phyloP scores from a whole-genome alignment of 2,888 invertebrate genomes.

The Drosophila nr. perissopoda region DNA sequence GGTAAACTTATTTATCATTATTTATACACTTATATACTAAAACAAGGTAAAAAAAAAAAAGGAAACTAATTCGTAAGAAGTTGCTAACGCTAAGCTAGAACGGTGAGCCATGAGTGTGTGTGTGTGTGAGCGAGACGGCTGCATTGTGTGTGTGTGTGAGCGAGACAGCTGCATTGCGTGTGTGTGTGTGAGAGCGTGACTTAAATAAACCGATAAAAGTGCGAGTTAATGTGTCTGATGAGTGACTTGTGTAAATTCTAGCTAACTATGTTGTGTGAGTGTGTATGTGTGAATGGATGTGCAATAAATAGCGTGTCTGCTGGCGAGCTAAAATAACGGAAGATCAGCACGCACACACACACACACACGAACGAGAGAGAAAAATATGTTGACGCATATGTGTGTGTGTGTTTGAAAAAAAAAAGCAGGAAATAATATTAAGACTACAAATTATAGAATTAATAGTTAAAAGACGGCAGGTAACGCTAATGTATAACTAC shows the following conservation, averaged over 20 bases:
- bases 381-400: background rate
- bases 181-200: constrained; percentile 46
- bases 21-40: constrained; percentile 65
- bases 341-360: constrained; percentile 16
- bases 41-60: constrained; percentile 72
- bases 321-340: constrained; percentile 41
- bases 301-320: constrained; percentile 70
- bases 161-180: constrained; percentile 45
- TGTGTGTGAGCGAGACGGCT: constrained; percentile 40
- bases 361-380: constrained; percentile 8
- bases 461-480: constrained; percentile 53
- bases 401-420: constrained; percentile 11
- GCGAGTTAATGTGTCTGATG: constrained; percentile 19
- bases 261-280: constrained; percentile 44
- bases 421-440: constrained; percentile 30
- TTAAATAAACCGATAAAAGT: constrained; percentile 55
- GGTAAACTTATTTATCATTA: constrained; percentile 59
- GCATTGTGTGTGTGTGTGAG: constrained; percentile 27
- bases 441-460: constrained; percentile 36
- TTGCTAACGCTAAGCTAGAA: constrained; percentile 41
- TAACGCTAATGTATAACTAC: constrained; percentile 91
- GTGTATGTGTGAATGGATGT: constrained; percentile 37
- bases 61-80: constrained; percentile 42
- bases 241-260: constrained; percentile 43
- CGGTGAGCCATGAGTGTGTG: constrained; percentile 45